phyloP scores from a whole-genome alignment of 2,113 vertebrate species.

The Rhinoptilus africanus region DNA sequence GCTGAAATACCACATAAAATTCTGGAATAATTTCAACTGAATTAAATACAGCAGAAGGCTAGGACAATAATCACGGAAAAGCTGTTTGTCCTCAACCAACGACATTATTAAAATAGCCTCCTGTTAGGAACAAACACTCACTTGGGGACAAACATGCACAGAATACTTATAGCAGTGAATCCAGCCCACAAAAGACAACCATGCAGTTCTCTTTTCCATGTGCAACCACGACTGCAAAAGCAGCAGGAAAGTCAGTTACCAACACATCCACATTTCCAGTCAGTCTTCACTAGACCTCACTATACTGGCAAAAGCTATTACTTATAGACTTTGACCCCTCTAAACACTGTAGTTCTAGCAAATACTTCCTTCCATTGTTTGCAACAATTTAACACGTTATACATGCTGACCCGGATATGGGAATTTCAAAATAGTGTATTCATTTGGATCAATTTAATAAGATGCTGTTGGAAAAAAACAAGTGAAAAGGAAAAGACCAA shows the following conservation, averaged over 20 bases:
- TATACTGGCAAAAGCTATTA: neutral
- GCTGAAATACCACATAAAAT: neutral
- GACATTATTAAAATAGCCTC: neutral
- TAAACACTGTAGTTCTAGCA: neutral
- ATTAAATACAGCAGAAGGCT: neutral
- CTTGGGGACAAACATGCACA: neutral
- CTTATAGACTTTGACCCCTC: neutral
- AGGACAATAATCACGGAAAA: neutral
- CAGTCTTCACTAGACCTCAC: neutral
- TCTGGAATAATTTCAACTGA: neutral
- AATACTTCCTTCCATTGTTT: neutral
- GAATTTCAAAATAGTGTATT: neutral
- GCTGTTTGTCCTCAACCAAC: neutral
- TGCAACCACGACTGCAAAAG: neutral
- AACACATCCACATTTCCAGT: neutral
- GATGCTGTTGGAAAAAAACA: neutral
- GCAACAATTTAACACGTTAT: neutral
- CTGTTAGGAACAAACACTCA: neutral
- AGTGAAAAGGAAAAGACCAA: neutral
- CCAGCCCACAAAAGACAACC: neutral
- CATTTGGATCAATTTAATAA: neutral
- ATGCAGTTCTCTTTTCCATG: neutral
- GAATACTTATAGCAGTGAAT: neutral
- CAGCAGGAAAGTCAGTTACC: neutral
- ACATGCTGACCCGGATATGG: neutral